These are phyloP conservation scores for Tinamus major DNA, from an alignment of 2,797 vertebrate genomes.

Conservation along the genomic window DNA sequence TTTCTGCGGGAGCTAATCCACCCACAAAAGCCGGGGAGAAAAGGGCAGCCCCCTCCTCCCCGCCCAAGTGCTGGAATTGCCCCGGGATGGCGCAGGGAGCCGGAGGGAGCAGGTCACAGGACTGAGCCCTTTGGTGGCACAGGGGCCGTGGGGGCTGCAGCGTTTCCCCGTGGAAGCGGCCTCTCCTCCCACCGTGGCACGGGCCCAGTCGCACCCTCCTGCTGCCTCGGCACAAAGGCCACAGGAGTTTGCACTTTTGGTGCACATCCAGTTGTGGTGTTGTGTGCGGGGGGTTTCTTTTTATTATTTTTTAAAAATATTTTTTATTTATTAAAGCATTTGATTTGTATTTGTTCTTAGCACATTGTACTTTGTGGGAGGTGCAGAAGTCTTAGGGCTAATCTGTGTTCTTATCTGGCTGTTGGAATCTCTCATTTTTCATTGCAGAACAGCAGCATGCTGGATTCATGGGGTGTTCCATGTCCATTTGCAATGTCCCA, in stretches of 20 bases:
- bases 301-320: too few relatives aligned
- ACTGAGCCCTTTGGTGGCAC: accelerated
- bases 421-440: neutral
- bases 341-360: neutral
- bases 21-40: neutral
- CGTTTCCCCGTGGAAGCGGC: neutral
- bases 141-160: neutral
- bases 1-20: neutral
- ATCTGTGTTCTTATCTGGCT: neutral
- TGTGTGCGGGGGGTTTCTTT: too few relatives aligned
- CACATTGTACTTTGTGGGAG: neutral
- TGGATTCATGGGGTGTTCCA: neutral
- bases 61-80: neutral
- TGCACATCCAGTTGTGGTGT: neutral
- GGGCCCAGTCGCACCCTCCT: neutral
- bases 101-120: neutral
- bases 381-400: neutral
- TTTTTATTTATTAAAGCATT: neutral
- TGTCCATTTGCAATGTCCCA: neutral
- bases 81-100: neutral
- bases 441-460: neutral
- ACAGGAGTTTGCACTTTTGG: neutral
- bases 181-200: too few relatives aligned
- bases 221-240: neutral
- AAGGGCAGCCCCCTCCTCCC: neutral